Evolutionary conservation across 2,888 invertebrate species (phyloP).

Genomic region (Gymnocheta viridis): DNA sequence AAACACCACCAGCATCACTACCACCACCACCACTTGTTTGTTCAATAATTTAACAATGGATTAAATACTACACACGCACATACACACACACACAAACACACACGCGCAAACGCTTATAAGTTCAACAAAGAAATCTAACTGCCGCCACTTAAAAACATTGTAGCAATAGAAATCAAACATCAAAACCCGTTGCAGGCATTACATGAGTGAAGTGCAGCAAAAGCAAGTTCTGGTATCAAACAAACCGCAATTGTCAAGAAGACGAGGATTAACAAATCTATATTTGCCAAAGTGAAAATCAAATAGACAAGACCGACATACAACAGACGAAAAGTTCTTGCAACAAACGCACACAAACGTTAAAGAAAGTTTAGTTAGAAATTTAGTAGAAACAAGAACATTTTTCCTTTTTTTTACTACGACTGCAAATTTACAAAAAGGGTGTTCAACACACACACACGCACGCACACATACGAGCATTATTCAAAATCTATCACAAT

Average conservation of each 20-base stretch:
- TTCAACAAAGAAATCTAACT: conserved; percentile 38
- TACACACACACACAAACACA: conserved; percentile 53
- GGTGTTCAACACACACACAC: conserved; percentile 28
- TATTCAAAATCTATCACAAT: conserved; percentile 52
- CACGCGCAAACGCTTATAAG: too few relatives aligned
- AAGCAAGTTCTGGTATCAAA: conserved; percentile 63
- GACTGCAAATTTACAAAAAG: conserved; percentile 33
- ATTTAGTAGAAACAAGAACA: background rate
- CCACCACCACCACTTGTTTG: conserved; percentile 55
- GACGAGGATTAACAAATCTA: conserved; percentile 80
- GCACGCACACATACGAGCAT: background rate
- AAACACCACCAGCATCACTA: too few relatives aligned
- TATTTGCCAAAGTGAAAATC: conserved; percentile 78
- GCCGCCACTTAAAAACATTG: conserved; percentile 48
- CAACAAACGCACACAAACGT: background rate
- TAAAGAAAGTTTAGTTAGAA: background rate
- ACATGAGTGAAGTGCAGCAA: conserved; percentile 33
- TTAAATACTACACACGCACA: conserved; percentile 64
- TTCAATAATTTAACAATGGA: conserved; percentile 71
- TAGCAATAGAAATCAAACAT: conserved; percentile 44
- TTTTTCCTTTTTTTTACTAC: background rate
- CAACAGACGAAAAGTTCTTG: conserved; percentile 20
- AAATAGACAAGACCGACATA: conserved; percentile 69
- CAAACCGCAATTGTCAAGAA: conserved; percentile 81
- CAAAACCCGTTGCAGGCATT: conserved; percentile 52